A percentile compares a stretch with the other conserved stretches of the same genome.
Conservation (phyloP, 2,113 vertebrate genomes). For the Hassar affinis region DNA sequence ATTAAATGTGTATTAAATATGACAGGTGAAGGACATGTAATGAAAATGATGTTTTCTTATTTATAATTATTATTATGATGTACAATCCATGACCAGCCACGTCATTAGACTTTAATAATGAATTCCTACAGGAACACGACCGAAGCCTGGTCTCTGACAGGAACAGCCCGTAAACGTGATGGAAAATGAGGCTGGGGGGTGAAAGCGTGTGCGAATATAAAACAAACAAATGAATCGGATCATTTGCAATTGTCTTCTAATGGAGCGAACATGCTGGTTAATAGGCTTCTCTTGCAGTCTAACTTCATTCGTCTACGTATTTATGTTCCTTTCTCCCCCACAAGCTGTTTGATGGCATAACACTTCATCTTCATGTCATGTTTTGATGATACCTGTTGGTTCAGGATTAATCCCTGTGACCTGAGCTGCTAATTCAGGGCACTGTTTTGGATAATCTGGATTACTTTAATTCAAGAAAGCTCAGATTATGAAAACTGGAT, state of each 20-base stretch:
- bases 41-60: not conserved
- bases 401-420: slow-evolving; percentile 36
- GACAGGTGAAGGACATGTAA: not conserved
- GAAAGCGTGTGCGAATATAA: not conserved
- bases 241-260: slow-evolving; percentile 9
- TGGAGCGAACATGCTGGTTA: slow-evolving; percentile 21
- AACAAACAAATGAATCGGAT: slow-evolving; percentile 32
- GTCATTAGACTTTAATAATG: not conserved
- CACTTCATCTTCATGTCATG: not conserved
- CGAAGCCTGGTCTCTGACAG: not conserved
- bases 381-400: slow-evolving; percentile 27
- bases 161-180: slow-evolving; percentile 27
- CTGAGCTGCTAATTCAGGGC: slow-evolving; percentile 46
- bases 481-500: slow-evolving; percentile 31
- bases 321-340: not conserved
- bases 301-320: slow-evolving; percentile 2
- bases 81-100: not conserved
- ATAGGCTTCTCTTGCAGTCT: slow-evolving; percentile 5
- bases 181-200: not conserved
- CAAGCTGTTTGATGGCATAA: slow-evolving; percentile 6
- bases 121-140: slow-evolving; percentile 14
- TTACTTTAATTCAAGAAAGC: slow-evolving; percentile 41
- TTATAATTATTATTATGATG: not conserved
- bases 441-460: slow-evolving; percentile 52
- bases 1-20: not conserved